Base-by-base conservation (phyloP, 2,888 invertebrate species). In the Aporophyla lueneburgensis region DNA sequence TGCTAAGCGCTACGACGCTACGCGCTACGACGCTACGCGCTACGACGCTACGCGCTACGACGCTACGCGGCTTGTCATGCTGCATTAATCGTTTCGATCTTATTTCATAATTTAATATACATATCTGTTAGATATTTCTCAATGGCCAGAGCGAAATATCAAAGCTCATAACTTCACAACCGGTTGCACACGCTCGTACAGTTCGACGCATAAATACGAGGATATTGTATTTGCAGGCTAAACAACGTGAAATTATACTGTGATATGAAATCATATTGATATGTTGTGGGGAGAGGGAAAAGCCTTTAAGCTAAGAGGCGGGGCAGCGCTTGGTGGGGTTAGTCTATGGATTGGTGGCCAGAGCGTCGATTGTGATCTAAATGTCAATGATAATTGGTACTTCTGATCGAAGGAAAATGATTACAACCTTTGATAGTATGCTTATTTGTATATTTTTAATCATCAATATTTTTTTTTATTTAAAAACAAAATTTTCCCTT, bases 141-240 rank as follows among this genome's bases (percentile, higher is more conserved):
- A 14, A 19, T 69, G 71, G 7, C n/a, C 2, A 27, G 56, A 82
- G 66, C 51, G 69, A 80, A 84, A 88, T 81, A 84, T 88, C 88
- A 84, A 76, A 84, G 78, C 83, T 81, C 83, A 88, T 88, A 83
- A 77, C 72, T 80, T 87, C 71, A 27, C 84, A 70, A 68, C 76
- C 81, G 83, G 84, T 81, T 79, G 86, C 85, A 82, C 84, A 86
- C 82, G 59, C 24, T 63, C 33, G 75, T 81, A 78, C 69, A 83
- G 75, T 74, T 62, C 63, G 62, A 63, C 46, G 74, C 81, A 79
- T 80, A 75, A 74, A 77, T 87, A 77, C 63, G 65, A 58, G 27
- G 53, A 78, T 85, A 86, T 78, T 81, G 75, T 86, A 74, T 84
- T 80, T 76, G 68, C 76, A 65, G 5, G 40, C 5, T 51, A 76